Base-by-base conservation (phyloP, 1,140 invertebrate species). In the Cotesia glomerata region DNA sequence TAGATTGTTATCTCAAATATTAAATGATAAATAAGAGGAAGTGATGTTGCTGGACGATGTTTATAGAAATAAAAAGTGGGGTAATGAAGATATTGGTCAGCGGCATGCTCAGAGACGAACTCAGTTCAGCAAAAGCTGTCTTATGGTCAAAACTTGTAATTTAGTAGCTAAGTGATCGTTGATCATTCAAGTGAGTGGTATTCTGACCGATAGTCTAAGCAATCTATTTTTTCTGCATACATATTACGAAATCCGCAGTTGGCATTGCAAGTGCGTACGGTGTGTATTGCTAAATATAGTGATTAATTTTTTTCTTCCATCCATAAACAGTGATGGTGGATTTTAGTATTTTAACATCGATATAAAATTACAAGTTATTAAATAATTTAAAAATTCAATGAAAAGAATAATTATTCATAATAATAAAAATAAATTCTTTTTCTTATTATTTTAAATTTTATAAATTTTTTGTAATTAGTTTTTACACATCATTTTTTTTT, bases 71-170 rank as follows among this genome's bases (percentile, higher is more conserved):
- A 8, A 16, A 39, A 49, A 65, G 63, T 45, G 39, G 63, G 52
- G 52, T 16, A 54, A 54, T 45, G 39, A 16, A 54, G 32, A 63
- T 71, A 26, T 26, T 16, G 32, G 16, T 9, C 5, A 39, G 62
- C 13, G 51, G 70, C 32, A 45, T 62, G 35, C 66, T 72, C 70
- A 64, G 62, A 62, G 70, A 65, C 70, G 63, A 72, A 66, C 58
- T 4, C 14, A 72, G 39, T 71, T 7, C 39, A 58, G 70, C 66
- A 72, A 72, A 72, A 72, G 70, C 51, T 14, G 32, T 26, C 70
- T 62, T 39, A 4, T 39, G 35, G 35, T 11, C 4, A 49, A 39
- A 36, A 14, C 36, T 36, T 49, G 49, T 49, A 5, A 45, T 18
- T 51, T 18, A 49, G 36, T 49, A 54, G 11, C 7, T 11, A 45